phyloP scores from a whole-genome alignment of 2,113 vertebrate genomes.

The Muntiacus reevesi region DNA sequence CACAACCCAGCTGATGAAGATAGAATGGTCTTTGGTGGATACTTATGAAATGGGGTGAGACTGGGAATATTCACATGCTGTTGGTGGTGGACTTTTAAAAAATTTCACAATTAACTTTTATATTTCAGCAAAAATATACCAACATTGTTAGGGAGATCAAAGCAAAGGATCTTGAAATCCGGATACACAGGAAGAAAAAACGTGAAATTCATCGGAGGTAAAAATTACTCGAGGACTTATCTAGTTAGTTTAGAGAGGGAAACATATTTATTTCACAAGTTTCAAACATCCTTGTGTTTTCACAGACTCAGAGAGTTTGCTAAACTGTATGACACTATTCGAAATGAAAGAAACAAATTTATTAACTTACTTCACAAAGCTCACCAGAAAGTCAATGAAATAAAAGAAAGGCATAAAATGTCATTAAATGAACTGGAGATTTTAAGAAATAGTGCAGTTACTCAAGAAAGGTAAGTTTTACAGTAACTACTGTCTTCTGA shows the following conservation, averaged over 20 bases:
- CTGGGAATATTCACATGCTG: background rate
- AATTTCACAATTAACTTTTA: constrained; percentile 38
- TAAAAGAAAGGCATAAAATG: constrained; percentile 82
- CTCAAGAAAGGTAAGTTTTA: constrained; percentile 87
- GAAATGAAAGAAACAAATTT: constrained; percentile 89
- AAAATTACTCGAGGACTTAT: constrained; percentile 43
- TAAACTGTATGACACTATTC: constrained; percentile 82
- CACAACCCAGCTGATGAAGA: background rate
- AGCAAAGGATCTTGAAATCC: constrained; percentile 86
- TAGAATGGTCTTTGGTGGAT: background rate
- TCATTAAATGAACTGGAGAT: constrained; percentile 87
- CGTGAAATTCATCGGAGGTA: constrained; percentile 87
- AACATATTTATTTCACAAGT: background rate
- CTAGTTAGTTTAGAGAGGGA: background rate
- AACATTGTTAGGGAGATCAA: constrained; percentile 84
- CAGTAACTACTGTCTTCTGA: background rate
- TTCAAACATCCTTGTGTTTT: constrained; percentile 59
- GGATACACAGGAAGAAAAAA: constrained; percentile 84
- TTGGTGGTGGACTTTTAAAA: background rate
- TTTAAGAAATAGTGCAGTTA: constrained; percentile 80
- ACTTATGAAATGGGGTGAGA: background rate
- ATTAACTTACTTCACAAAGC: constrained; percentile 84
- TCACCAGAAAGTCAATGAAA: constrained; percentile 84
- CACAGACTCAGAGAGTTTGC: constrained; percentile 84
- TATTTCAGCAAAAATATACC: constrained; percentile 85